phyloP scores from a whole-genome alignment of 2,113 vertebrate species.

The Eurystomus gularis region DNA sequence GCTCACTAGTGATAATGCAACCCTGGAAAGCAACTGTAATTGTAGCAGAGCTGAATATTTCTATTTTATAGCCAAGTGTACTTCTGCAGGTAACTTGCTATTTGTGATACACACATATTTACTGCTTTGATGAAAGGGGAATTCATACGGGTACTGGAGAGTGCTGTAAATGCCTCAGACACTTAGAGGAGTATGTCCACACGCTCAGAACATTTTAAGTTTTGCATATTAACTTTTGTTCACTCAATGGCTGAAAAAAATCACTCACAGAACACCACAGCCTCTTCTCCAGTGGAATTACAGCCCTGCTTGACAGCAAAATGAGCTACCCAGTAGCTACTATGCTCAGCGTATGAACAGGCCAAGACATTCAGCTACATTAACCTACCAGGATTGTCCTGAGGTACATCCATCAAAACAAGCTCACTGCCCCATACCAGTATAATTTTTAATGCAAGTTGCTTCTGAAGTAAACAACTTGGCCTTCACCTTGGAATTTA shows the following conservation, averaged over 20 bases:
- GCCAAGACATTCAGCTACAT: not conserved
- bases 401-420: not conserved
- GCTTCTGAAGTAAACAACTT: constrained; percentile 5
- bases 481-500: constrained; percentile 28
- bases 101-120: not conserved
- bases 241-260: not conserved
- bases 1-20: not conserved
- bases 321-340: not conserved
- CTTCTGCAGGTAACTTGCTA: not conserved
- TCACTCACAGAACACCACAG: not conserved
- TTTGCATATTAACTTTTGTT: not conserved
- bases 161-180: not conserved
- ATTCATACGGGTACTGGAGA: not conserved
- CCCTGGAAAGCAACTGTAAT: not conserved
- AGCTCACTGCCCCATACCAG: not conserved
- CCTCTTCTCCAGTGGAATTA: not conserved
- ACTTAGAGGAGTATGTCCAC: not conserved
- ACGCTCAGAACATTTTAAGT: not conserved
- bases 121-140: not conserved
- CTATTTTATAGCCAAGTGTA: not conserved
- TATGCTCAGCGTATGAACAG: not conserved
- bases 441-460: not conserved
- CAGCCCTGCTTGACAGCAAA: not conserved
- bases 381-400: not conserved
- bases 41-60: not conserved